phyloP scores from a whole-genome alignment of 2,797 vertebrate genomes.

The Spinus olivaceus region DNA sequence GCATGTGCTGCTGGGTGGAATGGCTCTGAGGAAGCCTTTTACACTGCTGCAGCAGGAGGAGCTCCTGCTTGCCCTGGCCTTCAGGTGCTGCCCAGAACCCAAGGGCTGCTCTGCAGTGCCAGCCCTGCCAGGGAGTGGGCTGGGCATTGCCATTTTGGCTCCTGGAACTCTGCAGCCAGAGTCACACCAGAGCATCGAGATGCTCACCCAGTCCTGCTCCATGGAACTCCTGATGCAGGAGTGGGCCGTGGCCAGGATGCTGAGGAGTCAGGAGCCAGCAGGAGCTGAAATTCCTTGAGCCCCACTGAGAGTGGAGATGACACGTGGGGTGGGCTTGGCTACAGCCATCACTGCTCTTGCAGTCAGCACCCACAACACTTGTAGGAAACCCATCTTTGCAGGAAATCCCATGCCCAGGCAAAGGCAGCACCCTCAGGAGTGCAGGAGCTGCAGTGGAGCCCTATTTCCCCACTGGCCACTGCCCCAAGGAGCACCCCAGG shows the following conservation, averaged over 20 bases:
- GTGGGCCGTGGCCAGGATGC: accelerated
- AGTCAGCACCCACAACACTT: background rate
- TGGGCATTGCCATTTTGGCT: background rate
- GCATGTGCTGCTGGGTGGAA: background rate
- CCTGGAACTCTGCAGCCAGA: background rate
- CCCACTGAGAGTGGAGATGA: background rate
- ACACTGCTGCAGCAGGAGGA: background rate
- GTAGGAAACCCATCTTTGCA: background rate
- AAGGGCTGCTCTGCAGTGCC: background rate
- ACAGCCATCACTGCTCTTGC: background rate
- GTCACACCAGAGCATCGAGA: accelerated
- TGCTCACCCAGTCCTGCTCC: background rate
- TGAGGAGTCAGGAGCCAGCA: background rate
- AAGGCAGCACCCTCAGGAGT: constrained; percentile 57
- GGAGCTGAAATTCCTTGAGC: background rate
- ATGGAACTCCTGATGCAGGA: background rate
- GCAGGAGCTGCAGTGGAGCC: background rate
- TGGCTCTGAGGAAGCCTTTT: accelerated
- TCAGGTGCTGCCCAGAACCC: background rate
- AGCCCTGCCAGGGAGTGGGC: background rate
- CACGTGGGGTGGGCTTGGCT: background rate
- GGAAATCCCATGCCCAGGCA: background rate
- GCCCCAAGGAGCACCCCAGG: background rate
- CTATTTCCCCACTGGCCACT: background rate
- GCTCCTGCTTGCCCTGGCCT: accelerated